Percentiles rank a stretch among this genome's conserved stretches.
phyloP scores from a whole-genome alignment of 2,888 invertebrate genomes.

The Thumatha senex region DNA sequence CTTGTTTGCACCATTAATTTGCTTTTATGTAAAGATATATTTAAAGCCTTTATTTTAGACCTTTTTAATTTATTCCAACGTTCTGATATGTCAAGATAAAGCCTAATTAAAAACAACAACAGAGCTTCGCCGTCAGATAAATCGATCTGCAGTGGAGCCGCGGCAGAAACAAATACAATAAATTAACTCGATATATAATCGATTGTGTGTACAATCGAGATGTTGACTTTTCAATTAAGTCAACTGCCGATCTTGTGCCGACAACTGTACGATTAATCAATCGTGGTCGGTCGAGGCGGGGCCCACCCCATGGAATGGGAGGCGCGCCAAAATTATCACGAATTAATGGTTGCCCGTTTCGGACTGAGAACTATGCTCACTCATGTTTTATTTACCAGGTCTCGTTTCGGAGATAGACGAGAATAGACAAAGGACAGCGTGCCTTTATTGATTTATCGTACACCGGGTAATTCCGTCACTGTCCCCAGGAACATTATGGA shows the following conservation, averaged over 20 bases:
- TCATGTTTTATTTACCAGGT: slow-evolving; percentile 39
- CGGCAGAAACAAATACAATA: slow-evolving; percentile 53
- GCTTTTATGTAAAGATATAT: not conserved
- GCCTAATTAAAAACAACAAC: slow-evolving; percentile 42
- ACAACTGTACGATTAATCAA: slow-evolving; percentile 70
- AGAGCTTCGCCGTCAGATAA: slow-evolving; percentile 25
- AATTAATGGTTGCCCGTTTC: slow-evolving; percentile 34
- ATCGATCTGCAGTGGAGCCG: slow-evolving; percentile 20
- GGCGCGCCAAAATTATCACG: slow-evolving; percentile 39
- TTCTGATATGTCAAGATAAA: slow-evolving; percentile 23
- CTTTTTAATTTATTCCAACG: slow-evolving; percentile 6
- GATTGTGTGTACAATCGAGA: slow-evolving; percentile 64
- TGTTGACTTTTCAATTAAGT: slow-evolving; percentile 83
- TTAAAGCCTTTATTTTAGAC: not conserved
- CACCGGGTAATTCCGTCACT: slow-evolving; percentile 3
- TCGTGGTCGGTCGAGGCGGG: slow-evolving; percentile 38
- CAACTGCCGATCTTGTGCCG: slow-evolving; percentile 60
- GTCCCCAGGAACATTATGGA: slow-evolving; percentile 6
- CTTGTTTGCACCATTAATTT: slow-evolving; percentile 17
- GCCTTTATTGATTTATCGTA: slow-evolving; percentile 26
- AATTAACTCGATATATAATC: slow-evolving; percentile 63
- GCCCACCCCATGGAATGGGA: slow-evolving; percentile 26
- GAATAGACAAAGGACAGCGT: slow-evolving; percentile 29
- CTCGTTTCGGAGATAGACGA: slow-evolving; percentile 28
- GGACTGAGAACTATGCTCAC: slow-evolving; percentile 25